These are phyloP conservation scores for Tribolium madens DNA, from an alignment of 1,140 invertebrate genomes.

Conservation along the genomic window DNA sequence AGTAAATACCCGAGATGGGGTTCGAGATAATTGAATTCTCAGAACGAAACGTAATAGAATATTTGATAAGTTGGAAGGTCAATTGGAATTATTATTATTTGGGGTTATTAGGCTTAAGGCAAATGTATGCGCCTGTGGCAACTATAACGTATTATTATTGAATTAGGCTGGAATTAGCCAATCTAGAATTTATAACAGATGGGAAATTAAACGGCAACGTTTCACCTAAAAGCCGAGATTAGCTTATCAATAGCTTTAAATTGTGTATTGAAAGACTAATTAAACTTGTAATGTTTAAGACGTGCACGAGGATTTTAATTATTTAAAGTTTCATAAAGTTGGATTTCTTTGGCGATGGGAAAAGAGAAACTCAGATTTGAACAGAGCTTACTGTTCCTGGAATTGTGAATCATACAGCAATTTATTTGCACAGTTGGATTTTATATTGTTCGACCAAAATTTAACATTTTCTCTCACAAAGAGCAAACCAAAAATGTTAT, in stretches of 20 bases:
- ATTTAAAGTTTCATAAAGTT: background rate
- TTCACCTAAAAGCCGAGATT: constrained; percentile 13
- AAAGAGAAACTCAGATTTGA: background rate
- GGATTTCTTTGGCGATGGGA: background rate
- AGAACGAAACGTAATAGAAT: background rate
- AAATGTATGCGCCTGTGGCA: background rate
- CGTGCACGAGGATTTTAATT: background rate
- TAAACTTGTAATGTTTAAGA: background rate
- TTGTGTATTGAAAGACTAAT: background rate
- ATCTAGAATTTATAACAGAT: constrained; percentile 16
- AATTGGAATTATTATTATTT: background rate
- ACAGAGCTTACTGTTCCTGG: background rate
- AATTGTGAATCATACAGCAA: background rate
- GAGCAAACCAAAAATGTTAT: background rate
- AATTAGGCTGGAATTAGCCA: constrained; percentile 14
- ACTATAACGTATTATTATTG: constrained; percentile 11
- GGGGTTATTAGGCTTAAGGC: background rate
- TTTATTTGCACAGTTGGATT: too few species aligned
- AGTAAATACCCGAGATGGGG: background rate
- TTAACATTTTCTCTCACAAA: too few species aligned
- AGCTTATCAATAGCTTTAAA: constrained; percentile 3
- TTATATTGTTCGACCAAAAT: too few species aligned
- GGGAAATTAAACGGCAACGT: constrained; percentile 10
- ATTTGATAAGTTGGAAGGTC: background rate
- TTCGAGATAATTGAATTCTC: constrained; percentile 5